Conservation (phyloP, 2,888 invertebrate species). For the Drosophila atroscutellata region DNA sequence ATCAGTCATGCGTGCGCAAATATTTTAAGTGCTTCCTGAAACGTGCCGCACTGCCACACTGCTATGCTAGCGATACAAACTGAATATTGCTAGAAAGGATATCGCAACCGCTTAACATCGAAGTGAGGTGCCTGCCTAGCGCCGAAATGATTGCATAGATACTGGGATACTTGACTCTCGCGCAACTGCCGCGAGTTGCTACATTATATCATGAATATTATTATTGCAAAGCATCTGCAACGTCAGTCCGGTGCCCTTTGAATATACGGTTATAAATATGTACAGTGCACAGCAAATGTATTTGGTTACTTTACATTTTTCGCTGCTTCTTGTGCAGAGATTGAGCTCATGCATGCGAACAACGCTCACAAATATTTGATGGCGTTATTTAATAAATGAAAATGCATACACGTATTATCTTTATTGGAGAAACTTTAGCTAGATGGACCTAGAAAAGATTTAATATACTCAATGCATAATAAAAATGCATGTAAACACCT, state of each 20-base stretch:
- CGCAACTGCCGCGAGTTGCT: slow-evolving; percentile 26
- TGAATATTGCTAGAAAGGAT: slow-evolving; percentile 46
- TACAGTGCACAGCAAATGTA: slow-evolving; percentile 2
- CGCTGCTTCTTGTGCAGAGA: background rate
- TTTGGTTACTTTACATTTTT: background rate
- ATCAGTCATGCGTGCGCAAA: slow-evolving; percentile 80
- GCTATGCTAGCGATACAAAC: slow-evolving; percentile 35
- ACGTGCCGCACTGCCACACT: slow-evolving; percentile 57
- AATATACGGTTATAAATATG: slow-evolving; percentile 17
- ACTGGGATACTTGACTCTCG: slow-evolving; percentile 13
- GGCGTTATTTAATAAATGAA: background rate
- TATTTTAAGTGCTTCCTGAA: slow-evolving; percentile 78
- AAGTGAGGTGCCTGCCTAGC: slow-evolving; percentile 44
- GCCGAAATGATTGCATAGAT: slow-evolving; percentile 20
- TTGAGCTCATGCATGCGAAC: background rate
- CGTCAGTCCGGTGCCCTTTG: background rate
- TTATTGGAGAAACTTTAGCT: background rate
- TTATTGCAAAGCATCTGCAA: slow-evolving; percentile 22
- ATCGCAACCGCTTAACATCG: slow-evolving; percentile 20
- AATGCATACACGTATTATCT: background rate
- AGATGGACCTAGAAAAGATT: background rate
- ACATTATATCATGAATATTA: slow-evolving; percentile 37
- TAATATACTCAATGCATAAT: too few relatives aligned
- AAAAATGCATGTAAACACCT: background rate
- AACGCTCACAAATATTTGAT: background rate